Percentiles rank a stretch among this genome's conserved stretches.
Conservation (phyloP, 1,140 invertebrate species). For the Drepana arcuata region DNA sequence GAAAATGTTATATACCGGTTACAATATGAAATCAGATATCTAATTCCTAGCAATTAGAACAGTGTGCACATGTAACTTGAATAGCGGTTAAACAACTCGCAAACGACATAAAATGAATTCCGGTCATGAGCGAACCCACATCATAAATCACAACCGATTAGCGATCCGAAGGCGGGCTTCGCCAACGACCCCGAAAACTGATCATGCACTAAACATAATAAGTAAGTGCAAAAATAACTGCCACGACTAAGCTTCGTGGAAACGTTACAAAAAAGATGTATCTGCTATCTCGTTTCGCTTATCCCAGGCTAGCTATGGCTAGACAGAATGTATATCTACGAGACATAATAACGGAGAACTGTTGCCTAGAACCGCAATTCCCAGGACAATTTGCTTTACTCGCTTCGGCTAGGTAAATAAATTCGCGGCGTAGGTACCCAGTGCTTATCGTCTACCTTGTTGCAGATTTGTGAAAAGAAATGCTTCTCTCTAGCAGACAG, state of each 20-base stretch:
- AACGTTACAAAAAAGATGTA: background rate
- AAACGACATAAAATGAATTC: slow-evolving; percentile 19
- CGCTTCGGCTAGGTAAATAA: too few species aligned
- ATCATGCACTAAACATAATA: background rate
- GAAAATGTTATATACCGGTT: too few species aligned
- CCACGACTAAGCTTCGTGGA: too few species aligned
- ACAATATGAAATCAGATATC: too few species aligned
- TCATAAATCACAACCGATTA: slow-evolving; percentile 25
- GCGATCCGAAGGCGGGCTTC: slow-evolving; percentile 7
- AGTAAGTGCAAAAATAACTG: background rate
- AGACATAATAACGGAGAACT: too few species aligned
- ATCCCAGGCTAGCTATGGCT: too few species aligned
- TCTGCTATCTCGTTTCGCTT: background rate
- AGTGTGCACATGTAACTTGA: slow-evolving; percentile 1
- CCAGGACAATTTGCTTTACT: background rate
- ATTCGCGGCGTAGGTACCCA: too few species aligned
- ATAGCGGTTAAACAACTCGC: too few species aligned
- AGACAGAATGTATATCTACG: too few species aligned
- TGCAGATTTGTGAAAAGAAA: too few species aligned
- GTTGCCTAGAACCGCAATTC: background rate
- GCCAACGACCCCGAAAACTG: slow-evolving; percentile 14
- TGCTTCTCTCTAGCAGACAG: too few species aligned
- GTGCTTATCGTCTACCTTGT: too few species aligned
- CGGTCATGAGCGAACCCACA: slow-evolving; percentile 14
- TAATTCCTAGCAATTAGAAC: slow-evolving; percentile 7